phyloP scores from a whole-genome alignment of 2,888 invertebrate genomes.

The Rapana venosa region DNA sequence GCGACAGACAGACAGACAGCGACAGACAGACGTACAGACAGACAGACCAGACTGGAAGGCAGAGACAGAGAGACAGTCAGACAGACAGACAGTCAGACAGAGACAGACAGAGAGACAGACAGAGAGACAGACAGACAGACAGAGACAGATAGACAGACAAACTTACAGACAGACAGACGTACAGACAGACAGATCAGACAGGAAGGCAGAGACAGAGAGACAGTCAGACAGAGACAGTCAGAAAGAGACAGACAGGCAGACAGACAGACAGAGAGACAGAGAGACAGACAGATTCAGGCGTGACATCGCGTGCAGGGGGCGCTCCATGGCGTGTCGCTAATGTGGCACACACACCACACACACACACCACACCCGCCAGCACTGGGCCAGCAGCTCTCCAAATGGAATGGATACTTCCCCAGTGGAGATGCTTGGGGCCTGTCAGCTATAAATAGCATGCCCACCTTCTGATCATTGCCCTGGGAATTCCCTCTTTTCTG shows the following conservation, averaged over 20 bases:
- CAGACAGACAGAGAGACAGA: neutral
- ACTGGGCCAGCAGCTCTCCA: too few relatives aligned
- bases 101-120: slow-evolving; percentile 1
- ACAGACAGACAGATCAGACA: neutral
- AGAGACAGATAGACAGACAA: neutral
- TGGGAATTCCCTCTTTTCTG: too few relatives aligned
- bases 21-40: neutral
- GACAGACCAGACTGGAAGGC: neutral
- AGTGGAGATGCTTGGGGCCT: too few relatives aligned
- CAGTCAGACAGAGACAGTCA: neutral
- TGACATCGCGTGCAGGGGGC: too few relatives aligned
- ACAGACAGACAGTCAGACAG: neutral
- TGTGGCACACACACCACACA: too few relatives aligned
- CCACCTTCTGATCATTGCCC: too few relatives aligned
- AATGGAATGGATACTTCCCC: too few relatives aligned
- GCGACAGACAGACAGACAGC: neutral
- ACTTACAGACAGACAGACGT: neutral
- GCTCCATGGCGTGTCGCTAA: too few relatives aligned
- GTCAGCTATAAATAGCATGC: too few relatives aligned
- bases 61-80: neutral
- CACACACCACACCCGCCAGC: too few relatives aligned
- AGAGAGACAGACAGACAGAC: neutral
- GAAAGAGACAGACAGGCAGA: neutral
- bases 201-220: neutral
- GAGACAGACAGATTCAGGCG: neutral